These are phyloP conservation scores for Phoxinus phoxinus DNA, from an alignment of 2,113 vertebrate species.

Conservation along the genomic window DNA sequence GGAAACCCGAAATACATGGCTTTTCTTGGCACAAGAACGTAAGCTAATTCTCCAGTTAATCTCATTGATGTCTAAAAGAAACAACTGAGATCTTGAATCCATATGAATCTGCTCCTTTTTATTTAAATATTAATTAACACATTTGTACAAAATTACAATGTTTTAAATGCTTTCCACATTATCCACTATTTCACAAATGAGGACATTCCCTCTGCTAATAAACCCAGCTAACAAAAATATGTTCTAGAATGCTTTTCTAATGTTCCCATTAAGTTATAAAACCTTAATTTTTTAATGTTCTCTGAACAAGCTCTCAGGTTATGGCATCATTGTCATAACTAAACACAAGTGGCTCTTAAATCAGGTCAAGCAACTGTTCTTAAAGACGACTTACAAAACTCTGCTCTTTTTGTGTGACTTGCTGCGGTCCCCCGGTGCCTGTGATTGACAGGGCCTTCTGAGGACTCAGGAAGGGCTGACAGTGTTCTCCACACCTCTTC, in stretches of 20 bases:
- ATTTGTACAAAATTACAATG: background rate
- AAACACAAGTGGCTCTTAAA: slow-evolving; percentile 8
- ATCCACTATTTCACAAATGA: background rate
- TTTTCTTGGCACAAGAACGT: too few relatives aligned
- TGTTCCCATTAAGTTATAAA: too few relatives aligned
- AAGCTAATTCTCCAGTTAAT: background rate
- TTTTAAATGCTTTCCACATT: background rate
- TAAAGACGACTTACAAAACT: background rate
- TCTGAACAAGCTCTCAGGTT: background rate
- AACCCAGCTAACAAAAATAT: too few relatives aligned
- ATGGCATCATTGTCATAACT: background rate
- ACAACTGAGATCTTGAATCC: too few relatives aligned
- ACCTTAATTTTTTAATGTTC: too few relatives aligned
- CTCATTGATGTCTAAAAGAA: background rate
- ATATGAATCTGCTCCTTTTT: background rate
- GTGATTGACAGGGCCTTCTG: slow-evolving; percentile 7
- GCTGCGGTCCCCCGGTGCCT: background rate
- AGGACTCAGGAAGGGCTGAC: slow-evolving; percentile 20
- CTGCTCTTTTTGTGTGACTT: background rate
- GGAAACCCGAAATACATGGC: too few relatives aligned
- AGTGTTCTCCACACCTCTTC: slow-evolving; percentile 24
- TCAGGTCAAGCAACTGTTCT: background rate
- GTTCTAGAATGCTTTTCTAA: too few relatives aligned
- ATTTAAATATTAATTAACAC: background rate
- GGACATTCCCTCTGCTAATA: too few relatives aligned